Percentiles rank a stretch among this genome's conserved stretches.
These are phyloP conservation scores for Pterocles gutturalis DNA, from an alignment of 2,113 vertebrate genomes.

Conservation along the genomic window DNA sequence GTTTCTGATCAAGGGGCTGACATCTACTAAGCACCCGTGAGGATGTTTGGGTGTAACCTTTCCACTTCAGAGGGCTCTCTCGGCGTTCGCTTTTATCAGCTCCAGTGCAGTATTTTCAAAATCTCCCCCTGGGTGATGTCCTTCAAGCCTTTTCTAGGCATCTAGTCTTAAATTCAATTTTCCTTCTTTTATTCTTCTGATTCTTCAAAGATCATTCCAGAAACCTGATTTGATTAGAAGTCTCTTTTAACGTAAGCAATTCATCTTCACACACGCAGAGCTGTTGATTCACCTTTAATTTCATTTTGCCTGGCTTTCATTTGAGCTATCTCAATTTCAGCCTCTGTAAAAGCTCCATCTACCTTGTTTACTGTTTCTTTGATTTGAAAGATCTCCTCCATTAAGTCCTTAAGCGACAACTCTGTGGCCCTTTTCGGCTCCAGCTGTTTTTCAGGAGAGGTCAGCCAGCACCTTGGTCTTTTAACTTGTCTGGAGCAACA, in stretches of 20 bases:
- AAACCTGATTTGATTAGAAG: conserved; percentile 69
- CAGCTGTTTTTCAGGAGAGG: conserved; percentile 70
- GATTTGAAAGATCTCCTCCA: conserved; percentile 73
- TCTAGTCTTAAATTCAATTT: conserved; percentile 58
- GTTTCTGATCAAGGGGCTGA: background rate
- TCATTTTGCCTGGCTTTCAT: conserved; percentile 71
- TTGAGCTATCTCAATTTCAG: conserved; percentile 74
- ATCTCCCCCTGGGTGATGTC: conserved; percentile 45
- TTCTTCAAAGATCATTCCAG: conserved; percentile 69
- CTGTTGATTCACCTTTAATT: conserved; percentile 75
- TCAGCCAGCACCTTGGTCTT: conserved; percentile 61
- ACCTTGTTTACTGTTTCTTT: conserved; percentile 73
- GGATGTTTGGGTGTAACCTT: background rate
- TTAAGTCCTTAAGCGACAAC: conserved; percentile 71
- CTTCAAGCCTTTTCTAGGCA: conserved; percentile 52
- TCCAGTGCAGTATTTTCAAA: conserved; percentile 46
- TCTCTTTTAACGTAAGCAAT: conserved; percentile 70
- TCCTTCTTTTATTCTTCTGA: conserved; percentile 43
- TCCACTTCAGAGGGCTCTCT: background rate
- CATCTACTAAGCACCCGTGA: background rate
- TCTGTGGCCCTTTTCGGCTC: conserved; percentile 40
- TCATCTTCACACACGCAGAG: conserved; percentile 20
- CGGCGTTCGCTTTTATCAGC: background rate
- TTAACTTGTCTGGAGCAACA: conserved; percentile 73
- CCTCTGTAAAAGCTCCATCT: conserved; percentile 74